Evolutionary conservation across 2,797 vertebrate genomes (phyloP).

Genomic region (Danio kyathit): DNA sequence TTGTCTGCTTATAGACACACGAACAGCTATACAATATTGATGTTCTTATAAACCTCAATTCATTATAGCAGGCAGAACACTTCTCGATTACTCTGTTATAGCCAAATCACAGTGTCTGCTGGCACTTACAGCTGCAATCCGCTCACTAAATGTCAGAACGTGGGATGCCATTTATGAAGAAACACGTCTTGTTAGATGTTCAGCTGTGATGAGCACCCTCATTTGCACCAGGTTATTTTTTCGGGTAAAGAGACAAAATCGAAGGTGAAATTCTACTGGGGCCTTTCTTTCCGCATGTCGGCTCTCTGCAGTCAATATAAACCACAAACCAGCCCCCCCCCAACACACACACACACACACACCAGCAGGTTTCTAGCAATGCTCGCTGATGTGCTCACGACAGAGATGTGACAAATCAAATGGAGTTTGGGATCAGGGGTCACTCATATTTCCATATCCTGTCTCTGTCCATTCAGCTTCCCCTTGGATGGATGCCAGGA

Average conservation of each 20-base stretch:
- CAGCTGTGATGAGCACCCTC: slow-evolving; percentile 26
- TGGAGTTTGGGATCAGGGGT: slow-evolving; percentile 57
- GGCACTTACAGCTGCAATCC: slow-evolving; percentile 22
- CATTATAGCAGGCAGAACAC: slow-evolving; percentile 19
- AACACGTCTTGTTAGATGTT: slow-evolving; percentile 31
- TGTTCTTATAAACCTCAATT: slow-evolving; percentile 21
- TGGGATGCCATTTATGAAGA: slow-evolving; percentile 27
- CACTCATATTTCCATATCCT: slow-evolving; percentile 48
- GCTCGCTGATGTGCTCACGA: slow-evolving; percentile 19
- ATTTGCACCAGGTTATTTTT: slow-evolving; percentile 22
- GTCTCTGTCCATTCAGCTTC: slow-evolving; percentile 81
- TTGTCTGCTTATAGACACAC: slow-evolving; percentile 9
- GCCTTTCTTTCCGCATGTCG: not conserved
- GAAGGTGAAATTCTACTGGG: slow-evolving; percentile 21
- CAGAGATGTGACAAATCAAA: slow-evolving; percentile 39
- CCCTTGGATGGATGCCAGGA: slow-evolving; percentile 94
- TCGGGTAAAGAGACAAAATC: slow-evolving; percentile 1
- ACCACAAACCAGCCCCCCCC: not conserved
- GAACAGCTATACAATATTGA: slow-evolving; percentile 12
- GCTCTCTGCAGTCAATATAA: slow-evolving; percentile 22
- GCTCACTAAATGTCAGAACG: slow-evolving; percentile 36
- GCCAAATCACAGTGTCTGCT: slow-evolving; percentile 9
- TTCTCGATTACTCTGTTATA: slow-evolving; percentile 9
- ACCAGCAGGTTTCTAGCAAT: not conserved
- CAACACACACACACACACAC: too few species aligned